A percentile compares a stretch with the other conserved stretches of the same genome.
Evolutionary conservation across 1,140 invertebrate species (phyloP).

Genomic region (Papilio aristodemus): DNA sequence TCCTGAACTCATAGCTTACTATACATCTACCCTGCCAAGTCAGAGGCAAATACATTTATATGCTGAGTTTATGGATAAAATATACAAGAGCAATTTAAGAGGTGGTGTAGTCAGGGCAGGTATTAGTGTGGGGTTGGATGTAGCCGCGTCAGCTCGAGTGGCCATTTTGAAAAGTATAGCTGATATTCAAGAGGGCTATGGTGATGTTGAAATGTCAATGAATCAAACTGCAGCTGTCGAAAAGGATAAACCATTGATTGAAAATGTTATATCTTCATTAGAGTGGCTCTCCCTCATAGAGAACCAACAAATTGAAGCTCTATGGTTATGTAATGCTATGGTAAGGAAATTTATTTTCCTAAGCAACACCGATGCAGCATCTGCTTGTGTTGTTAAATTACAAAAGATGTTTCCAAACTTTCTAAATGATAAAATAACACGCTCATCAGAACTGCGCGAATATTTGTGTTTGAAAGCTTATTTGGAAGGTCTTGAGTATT

Average conservation of each 20-base stretch:
- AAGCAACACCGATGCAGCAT: conserved; percentile 75
- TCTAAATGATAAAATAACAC: conserved; percentile 59
- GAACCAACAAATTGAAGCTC: conserved; percentile 88
- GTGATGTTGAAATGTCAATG: conserved; percentile 65
- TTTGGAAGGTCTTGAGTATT: conserved; percentile 91
- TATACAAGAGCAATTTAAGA: conserved; percentile 84
- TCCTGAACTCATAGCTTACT: conserved; percentile 90
- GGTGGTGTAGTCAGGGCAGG: conserved; percentile 75
- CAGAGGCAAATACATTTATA: conserved; percentile 88
- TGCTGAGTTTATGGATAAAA: conserved; percentile 87
- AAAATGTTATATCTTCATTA: conserved; percentile 87
- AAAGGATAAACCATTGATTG: conserved; percentile 82
- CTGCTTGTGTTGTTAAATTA: conserved; percentile 81
- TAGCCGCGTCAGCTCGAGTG: conserved; percentile 90
- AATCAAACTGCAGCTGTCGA: conserved; percentile 69
- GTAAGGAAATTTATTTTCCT: conserved; percentile 87
- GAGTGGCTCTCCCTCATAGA: conserved; percentile 93
- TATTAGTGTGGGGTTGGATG: conserved; percentile 86
- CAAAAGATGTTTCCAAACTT: conserved; percentile 68
- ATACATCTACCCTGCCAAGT: conserved; percentile 87
- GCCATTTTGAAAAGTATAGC: conserved; percentile 90
- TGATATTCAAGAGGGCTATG: conserved; percentile 70
- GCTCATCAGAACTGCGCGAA: conserved; percentile 84
- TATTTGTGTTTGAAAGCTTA: conserved; percentile 90
- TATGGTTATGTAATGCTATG: conserved; percentile 94